A percentile compares a stretch with the other conserved stretches of the same genome.
Conservation (phyloP, 2,113 vertebrate genomes). For the Dolichallabes microphthalmus region DNA sequence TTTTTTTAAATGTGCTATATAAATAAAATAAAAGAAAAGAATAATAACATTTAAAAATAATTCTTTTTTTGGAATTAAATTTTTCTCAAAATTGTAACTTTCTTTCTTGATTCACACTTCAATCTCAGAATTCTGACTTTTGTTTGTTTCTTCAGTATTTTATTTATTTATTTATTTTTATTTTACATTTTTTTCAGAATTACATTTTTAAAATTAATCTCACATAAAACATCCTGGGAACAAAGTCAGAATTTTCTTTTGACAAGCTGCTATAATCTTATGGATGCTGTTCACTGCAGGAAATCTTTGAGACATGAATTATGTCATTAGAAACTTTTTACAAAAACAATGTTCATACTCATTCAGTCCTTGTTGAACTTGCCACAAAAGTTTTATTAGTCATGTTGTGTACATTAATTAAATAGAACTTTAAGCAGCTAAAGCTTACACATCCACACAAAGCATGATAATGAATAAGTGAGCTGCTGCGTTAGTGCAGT, state of each 20-base stretch:
- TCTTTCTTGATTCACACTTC: too few species aligned
- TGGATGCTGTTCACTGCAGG: background rate
- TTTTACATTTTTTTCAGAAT: too few species aligned
- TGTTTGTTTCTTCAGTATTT: too few species aligned
- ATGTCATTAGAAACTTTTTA: background rate
- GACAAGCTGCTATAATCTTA: background rate
- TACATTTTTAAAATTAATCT: too few species aligned
- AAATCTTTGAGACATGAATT: background rate
- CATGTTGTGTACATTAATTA: background rate
- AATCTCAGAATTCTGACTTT: too few species aligned
- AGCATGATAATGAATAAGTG: background rate
- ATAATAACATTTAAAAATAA: too few species aligned
- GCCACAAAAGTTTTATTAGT: background rate
- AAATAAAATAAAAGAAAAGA: too few species aligned
- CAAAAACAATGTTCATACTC: background rate
- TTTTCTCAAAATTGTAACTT: too few species aligned
- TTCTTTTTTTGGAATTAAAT: too few species aligned
- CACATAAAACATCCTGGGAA: too few species aligned
- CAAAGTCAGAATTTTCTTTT: background rate
- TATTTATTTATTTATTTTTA: too few species aligned
- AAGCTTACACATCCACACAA: background rate
- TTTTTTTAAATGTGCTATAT: too few species aligned
- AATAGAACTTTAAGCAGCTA: background rate
- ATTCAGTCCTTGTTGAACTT: background rate
- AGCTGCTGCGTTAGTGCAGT: background rate